These are phyloP conservation scores for Tetragnatha montana DNA, from an alignment of 2,888 invertebrate genomes.

Conservation along the genomic window DNA sequence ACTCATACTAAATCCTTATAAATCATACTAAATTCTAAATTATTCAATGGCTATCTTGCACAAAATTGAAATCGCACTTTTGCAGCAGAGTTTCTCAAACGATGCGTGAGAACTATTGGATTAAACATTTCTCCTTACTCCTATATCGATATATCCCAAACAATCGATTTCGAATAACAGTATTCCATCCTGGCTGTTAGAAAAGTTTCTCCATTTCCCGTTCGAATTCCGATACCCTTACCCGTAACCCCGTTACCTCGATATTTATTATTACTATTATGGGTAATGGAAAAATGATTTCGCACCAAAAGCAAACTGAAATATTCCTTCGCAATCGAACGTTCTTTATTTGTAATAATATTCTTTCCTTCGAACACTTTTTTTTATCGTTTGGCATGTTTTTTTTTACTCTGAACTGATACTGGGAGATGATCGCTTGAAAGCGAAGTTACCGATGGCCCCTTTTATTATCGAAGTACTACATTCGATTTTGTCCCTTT, in stretches of 20 bases:
- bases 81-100: neutral
- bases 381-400: too few relatives aligned
- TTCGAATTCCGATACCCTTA: slow-evolving; percentile 32
- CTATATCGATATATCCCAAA: neutral
- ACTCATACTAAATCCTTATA: too few relatives aligned
- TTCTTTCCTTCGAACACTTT: too few relatives aligned
- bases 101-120: neutral
- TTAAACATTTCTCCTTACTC: neutral
- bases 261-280: slow-evolving; percentile 29
- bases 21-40: too few relatives aligned
- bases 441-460: neutral
- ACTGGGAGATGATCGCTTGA: neutral
- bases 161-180: slow-evolving; percentile 1
- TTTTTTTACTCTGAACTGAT: too few relatives aligned
- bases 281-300: slow-evolving; percentile 47
- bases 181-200: neutral
- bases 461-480: neutral
- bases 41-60: too few relatives aligned
- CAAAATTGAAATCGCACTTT: neutral
- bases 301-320: neutral
- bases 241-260: slow-evolving; percentile 4
- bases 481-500: neutral
- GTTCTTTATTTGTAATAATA: too few relatives aligned
- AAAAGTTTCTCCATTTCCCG: neutral
- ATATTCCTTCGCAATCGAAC: too few relatives aligned